These are phyloP conservation scores for Watsonalla binaria DNA, from an alignment of 2,888 invertebrate species.

Conservation along the genomic window DNA sequence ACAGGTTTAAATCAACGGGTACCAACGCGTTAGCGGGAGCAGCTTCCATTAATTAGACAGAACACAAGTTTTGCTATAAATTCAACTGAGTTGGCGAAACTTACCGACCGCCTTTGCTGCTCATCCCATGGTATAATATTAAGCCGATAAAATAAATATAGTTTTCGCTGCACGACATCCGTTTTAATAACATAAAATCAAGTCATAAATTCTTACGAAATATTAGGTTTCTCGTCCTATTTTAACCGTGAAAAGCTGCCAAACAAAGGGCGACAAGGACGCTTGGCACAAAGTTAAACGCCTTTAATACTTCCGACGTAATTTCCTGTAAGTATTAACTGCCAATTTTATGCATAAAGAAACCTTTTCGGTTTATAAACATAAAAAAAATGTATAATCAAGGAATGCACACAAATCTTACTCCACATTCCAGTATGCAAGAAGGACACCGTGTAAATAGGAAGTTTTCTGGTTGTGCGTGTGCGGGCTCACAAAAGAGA, in stretches of 20 bases:
- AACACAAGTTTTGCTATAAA: conserved; percentile 77
- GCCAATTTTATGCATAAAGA: conserved; percentile 53
- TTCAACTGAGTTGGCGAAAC: conserved; percentile 62
- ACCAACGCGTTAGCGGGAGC: conserved; percentile 51
- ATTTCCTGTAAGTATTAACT: conserved; percentile 52
- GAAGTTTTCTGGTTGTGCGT: conserved; percentile 30
- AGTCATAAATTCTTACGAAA: conserved; percentile 63
- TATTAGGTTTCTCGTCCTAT: conserved; percentile 51
- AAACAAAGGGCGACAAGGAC: conserved; percentile 58
- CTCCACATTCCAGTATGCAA: conserved; percentile 19
- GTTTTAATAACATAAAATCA: conserved; percentile 67
- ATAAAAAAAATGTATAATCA: not conserved
- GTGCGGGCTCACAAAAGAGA: conserved; percentile 33
- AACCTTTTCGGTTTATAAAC: conserved; percentile 24
- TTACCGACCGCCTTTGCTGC: conserved; percentile 53
- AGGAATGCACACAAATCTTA: not conserved
- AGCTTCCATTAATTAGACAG: conserved; percentile 73
- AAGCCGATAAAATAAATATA: conserved; percentile 74
- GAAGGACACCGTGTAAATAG: conserved; percentile 35
- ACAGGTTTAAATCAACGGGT: conserved; percentile 58
- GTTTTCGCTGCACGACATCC: conserved; percentile 53
- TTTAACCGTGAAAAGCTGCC: conserved; percentile 52
- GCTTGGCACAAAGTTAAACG: conserved; percentile 50
- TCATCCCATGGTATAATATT: conserved; percentile 66
- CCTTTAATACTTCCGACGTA: conserved; percentile 55